phyloP scores from a whole-genome alignment of 2,888 invertebrate genomes.

The Ditylenchus weischeri region DNA sequence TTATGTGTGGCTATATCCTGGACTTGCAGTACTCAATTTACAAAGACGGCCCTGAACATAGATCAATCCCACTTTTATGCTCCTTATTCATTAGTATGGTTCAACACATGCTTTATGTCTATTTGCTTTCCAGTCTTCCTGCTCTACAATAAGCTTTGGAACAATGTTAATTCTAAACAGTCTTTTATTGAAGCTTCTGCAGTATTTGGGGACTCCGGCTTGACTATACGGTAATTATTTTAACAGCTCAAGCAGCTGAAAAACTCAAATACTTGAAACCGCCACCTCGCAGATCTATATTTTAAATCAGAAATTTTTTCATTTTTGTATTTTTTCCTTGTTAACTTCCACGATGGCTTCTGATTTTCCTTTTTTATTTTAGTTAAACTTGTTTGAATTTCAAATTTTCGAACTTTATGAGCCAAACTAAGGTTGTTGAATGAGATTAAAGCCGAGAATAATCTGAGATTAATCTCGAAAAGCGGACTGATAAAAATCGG shows the following conservation, averaged over 20 bases:
- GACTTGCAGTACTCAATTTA: constrained; percentile 53
- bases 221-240: constrained; percentile 18
- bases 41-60: constrained; percentile 46
- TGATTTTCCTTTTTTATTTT: neutral
- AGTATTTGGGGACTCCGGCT: constrained; percentile 33
- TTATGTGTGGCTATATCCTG: constrained; percentile 28
- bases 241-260: neutral
- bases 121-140: constrained; percentile 49
- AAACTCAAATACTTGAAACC: neutral
- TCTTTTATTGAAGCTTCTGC: constrained; percentile 26
- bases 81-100: constrained; percentile 51
- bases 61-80: constrained; percentile 47
- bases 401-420: too few relatives aligned
- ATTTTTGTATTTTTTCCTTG: too few relatives aligned
- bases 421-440: too few relatives aligned
- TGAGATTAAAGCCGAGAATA: too few relatives aligned
- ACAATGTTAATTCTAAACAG: neutral
- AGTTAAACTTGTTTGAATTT: constrained; percentile 7
- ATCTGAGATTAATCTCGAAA: too few relatives aligned
- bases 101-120: constrained; percentile 52
- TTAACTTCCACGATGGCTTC: neutral
- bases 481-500: too few relatives aligned
- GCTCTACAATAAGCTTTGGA: constrained; percentile 17
- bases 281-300: too few relatives aligned
- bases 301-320: too few relatives aligned